Percentiles rank a stretch among this genome's conserved stretches.
Evolutionary conservation across 1,140 invertebrate genomes (phyloP).

Genomic region (Brachionus angularis): DNA sequence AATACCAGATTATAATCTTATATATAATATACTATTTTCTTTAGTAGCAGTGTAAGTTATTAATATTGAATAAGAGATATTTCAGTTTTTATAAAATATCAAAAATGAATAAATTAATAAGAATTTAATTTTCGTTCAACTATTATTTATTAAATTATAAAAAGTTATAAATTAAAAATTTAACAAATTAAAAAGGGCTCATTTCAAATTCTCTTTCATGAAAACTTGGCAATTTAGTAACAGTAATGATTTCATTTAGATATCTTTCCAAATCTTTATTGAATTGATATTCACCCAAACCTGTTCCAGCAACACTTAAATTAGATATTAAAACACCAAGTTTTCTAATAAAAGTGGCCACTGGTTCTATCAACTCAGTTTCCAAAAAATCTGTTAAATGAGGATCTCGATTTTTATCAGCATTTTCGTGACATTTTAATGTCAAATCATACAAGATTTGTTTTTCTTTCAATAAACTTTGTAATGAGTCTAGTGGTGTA

Average conservation of each 20-base stretch:
- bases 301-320: slow-evolving; percentile 7
- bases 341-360: background rate
- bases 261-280: slow-evolving; percentile 21
- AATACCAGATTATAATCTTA: too few relatives aligned
- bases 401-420: background rate
- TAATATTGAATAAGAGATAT: too few relatives aligned
- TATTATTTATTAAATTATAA: too few relatives aligned
- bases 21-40: too few relatives aligned
- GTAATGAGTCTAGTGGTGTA: background rate
- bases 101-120: too few relatives aligned
- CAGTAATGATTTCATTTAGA: background rate
- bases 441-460: background rate
- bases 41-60: too few relatives aligned
- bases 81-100: too few relatives aligned
- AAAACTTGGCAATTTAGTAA: background rate
- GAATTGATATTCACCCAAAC: slow-evolving; percentile 17
- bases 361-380: background rate
- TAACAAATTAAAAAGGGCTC: background rate
- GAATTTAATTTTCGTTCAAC: too few relatives aligned
- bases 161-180: too few relatives aligned
- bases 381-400: slow-evolving; percentile 28
- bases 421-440: slow-evolving; percentile 3
- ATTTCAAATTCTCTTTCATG: background rate
- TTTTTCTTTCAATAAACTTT: background rate
- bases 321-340: slow-evolving; percentile 4